These are phyloP conservation scores for Lucilia cuprina DNA, from an alignment of 1,140 invertebrate species.

Conservation along the genomic window DNA sequence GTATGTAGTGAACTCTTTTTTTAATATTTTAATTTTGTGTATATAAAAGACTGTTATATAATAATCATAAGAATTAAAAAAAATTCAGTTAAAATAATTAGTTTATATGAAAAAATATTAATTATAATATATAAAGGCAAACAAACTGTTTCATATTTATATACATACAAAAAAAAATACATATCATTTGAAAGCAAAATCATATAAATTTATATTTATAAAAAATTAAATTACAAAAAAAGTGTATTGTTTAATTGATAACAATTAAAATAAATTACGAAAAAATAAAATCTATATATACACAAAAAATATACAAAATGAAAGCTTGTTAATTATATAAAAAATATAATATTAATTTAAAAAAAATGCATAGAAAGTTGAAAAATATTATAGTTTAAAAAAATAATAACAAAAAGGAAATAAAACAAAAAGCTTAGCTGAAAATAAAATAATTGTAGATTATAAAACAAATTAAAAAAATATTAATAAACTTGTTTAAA, in stretches of 20 bases:
- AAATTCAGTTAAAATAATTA: background rate
- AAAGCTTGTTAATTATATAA: slow-evolving; percentile 10
- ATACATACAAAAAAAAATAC: background rate
- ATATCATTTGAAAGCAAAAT: background rate
- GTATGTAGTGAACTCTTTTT: background rate
- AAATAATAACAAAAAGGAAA: background rate
- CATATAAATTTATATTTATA: background rate
- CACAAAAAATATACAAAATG: background rate
- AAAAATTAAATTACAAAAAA: background rate
- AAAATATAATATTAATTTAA: background rate
- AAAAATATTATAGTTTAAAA: background rate
- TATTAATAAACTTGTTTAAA: no score
- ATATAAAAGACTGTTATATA: slow-evolving; percentile 3
- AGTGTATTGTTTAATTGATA: background rate
- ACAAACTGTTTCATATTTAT: slow-evolving; percentile 9
- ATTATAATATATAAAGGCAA: background rate
- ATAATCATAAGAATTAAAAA: background rate
- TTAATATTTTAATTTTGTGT: background rate
- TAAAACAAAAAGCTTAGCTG: background rate
- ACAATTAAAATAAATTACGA: background rate
- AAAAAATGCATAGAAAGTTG: background rate
- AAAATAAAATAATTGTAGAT: background rate
- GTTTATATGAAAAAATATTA: background rate
- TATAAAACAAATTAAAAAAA: background rate
- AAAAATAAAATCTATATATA: background rate